Base-by-base conservation (phyloP, 2,888 invertebrate species). In the Encarsia formosa region DNA sequence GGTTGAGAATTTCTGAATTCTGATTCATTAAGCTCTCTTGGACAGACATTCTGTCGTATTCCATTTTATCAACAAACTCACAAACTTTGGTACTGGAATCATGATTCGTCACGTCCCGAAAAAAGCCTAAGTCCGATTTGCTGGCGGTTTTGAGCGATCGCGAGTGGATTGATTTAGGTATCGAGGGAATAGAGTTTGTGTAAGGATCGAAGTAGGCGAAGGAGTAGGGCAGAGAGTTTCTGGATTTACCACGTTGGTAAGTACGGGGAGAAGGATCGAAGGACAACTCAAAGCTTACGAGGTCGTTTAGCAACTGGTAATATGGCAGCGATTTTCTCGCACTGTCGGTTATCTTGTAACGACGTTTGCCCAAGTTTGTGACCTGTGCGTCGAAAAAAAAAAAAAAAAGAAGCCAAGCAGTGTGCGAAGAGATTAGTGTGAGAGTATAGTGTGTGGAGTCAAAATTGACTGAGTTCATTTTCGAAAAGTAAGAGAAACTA, bases 201-300 rank as follows among this genome's bases (percentile, higher is more conserved):
- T 64, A 63, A 16, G 68, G 65, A 60, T 70, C 60, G 49, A 66
- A 67, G 55, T 66, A 63, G 26, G 63, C 57, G 42, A 67, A 67
- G 32, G 67, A 59, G 34, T 65, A 59, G 13, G 60, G 56, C 46
- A 63, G 57, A 34, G 57, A 49, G 32, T 57, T 53, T 19, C 29
- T 18, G 9, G 29, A n/a, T 20, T 20, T 37, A 37, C n/a, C 4
- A n/a, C n/a, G n/a, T n/a, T n/a, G n/a, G n/a, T n/a, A n/a, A n/a
- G n/a, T n/a, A n/a, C n/a, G n/a, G n/a, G 40, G 29, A 22, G 26
- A 29, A 13, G 29, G 5, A 34, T 5, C 13, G 34, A 15, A 13
- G 15, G 34, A 5, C 34, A 34, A 13, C 16, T 11, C 16, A 34
- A 26, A 11, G 6, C 11, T 6, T 11, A 26, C 6, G 6, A 42